A percentile compares a stretch with the other conserved stretches of the same genome.
phyloP scores from a whole-genome alignment of 2,888 invertebrate genomes.

The Coremacera marginata region DNA sequence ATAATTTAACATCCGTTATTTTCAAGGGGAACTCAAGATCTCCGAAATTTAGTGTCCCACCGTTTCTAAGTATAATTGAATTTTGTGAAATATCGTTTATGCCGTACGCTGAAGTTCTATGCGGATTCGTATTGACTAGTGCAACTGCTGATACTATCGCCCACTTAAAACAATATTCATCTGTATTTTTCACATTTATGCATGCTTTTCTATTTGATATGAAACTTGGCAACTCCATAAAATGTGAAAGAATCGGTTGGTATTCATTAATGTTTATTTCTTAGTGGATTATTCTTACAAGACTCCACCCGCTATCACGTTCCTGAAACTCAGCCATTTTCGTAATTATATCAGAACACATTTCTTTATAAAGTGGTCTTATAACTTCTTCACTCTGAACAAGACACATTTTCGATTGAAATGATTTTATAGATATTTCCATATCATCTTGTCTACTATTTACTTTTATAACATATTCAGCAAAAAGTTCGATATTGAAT shows the following conservation, averaged over 20 bases:
- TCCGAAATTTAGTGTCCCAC: background rate
- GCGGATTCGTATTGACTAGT: background rate
- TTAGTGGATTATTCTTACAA: background rate
- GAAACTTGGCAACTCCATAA: background rate
- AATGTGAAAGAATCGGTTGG: background rate
- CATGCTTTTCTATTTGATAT: background rate
- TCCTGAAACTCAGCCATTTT: too few species aligned
- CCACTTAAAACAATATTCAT: background rate
- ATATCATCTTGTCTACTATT: too few species aligned
- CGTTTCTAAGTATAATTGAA: background rate
- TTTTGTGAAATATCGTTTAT: too few species aligned
- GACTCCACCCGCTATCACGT: too few species aligned
- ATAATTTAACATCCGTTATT: background rate
- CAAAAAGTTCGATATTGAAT: too few species aligned
- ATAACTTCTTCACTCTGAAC: too few species aligned
- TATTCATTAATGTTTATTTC: conserved; percentile 5
- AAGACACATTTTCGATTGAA: too few species aligned
- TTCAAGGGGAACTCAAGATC: background rate
- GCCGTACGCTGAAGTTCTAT: too few species aligned
- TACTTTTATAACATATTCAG: too few species aligned
- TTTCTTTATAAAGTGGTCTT: too few species aligned
- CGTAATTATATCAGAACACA: too few species aligned
- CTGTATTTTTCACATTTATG: background rate
- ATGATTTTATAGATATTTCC: too few species aligned
- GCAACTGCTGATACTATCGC: background rate